A percentile compares a stretch with the other conserved stretches of the same genome.
Evolutionary conservation across 2,888 invertebrate genomes (phyloP).

Genomic region (Schrankia costaestrigalis): DNA sequence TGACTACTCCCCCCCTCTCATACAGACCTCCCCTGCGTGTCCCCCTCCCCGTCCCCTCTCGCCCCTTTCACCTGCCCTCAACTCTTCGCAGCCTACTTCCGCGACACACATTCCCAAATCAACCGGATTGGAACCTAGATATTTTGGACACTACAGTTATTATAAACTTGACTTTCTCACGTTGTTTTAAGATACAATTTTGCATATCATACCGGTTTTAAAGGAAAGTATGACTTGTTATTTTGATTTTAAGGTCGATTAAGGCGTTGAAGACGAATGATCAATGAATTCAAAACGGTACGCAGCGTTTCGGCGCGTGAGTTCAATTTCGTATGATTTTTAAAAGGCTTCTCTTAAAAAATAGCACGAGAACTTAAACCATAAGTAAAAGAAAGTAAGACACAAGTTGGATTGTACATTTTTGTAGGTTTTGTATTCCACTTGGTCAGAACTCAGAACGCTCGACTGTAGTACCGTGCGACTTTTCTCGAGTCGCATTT

Average conservation of each 20-base stretch:
- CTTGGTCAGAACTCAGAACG: constrained; percentile 46
- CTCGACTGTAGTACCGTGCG: constrained; percentile 41
- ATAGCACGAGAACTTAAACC: constrained; percentile 13
- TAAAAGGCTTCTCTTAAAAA: constrained; percentile 37
- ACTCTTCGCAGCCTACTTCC: constrained; percentile 53
- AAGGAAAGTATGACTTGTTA: constrained; percentile 37
- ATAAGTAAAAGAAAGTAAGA: constrained; percentile 2
- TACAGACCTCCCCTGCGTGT: constrained; percentile 8
- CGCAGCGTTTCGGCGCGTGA: constrained; percentile 52
- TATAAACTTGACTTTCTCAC: constrained; percentile 36
- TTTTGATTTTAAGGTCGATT: constrained; percentile 43
- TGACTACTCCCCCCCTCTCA: constrained; percentile 8
- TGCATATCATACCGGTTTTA: constrained; percentile 11
- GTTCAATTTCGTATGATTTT: constrained; percentile 56
- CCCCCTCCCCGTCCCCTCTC: constrained; percentile 10
- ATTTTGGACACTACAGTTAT: constrained; percentile 47
- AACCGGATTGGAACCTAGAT: constrained; percentile 69
- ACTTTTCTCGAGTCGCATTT: constrained; percentile 35
- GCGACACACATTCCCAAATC: constrained; percentile 69
- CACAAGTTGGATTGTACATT: constrained; percentile 13
- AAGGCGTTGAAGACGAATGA: constrained; percentile 36
- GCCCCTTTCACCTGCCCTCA: constrained; percentile 40
- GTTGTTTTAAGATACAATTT: constrained; percentile 24
- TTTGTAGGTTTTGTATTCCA: constrained; percentile 43
- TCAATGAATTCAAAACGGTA: constrained; percentile 67